Conservation (phyloP, 2,113 vertebrate genomes). For the Peromyscus californicus region DNA sequence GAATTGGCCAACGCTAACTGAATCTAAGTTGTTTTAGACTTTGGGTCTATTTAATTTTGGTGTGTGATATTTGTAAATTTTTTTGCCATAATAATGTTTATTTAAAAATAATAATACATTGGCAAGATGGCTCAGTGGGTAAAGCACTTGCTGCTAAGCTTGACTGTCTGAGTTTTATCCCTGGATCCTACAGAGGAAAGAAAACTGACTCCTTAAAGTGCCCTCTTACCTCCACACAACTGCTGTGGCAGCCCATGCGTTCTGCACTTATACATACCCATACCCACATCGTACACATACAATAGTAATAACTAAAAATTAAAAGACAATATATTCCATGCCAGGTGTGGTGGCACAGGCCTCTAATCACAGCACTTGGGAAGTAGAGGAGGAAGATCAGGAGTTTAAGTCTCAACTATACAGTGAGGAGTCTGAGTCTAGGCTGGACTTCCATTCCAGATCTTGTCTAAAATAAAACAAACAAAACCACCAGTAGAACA, state of each 20-base stretch:
- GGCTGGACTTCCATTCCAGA: not conserved
- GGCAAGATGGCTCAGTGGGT: not conserved
- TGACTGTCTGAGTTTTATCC: not conserved
- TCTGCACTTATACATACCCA: not conserved
- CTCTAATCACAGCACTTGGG: not conserved
- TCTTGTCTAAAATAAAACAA: not conserved
- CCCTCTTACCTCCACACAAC: not conserved
- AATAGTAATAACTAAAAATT: not conserved
- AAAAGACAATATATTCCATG: not conserved
- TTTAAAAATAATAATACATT: not conserved
- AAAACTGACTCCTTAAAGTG: not conserved
- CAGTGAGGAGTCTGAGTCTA: not conserved
- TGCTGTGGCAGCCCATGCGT: not conserved
- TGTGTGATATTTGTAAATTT: not conserved
- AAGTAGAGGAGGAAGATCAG: not conserved
- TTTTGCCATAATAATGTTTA: not conserved
- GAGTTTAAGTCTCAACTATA: not conserved
- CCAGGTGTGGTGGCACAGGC: not conserved
- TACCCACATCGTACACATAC: not conserved
- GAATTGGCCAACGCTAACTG: not conserved
- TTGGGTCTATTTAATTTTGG: not conserved
- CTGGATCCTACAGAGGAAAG: not conserved
- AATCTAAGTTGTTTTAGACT: not conserved
- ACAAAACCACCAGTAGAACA: not conserved
- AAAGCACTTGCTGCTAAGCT: not conserved